Conservation (phyloP, 2,888 invertebrate genomes). For the Macrosoma leucophasiata region DNA sequence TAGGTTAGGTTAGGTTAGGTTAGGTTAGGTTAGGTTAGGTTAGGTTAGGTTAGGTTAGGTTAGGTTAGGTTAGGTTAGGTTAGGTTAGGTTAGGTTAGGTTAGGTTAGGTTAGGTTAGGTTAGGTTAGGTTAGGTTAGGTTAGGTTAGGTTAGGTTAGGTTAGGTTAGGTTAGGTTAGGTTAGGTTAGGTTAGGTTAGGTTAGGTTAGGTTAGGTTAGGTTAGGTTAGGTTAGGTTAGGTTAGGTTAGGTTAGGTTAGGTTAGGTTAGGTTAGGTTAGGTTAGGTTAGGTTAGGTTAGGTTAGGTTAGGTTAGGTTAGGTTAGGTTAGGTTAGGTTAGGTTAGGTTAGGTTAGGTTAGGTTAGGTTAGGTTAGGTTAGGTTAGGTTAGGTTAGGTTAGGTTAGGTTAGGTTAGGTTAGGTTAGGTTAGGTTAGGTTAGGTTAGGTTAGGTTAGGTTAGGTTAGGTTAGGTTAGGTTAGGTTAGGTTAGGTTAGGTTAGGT, state of each 20-base stretch:
- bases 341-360: constrained; percentile 13
- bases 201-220: constrained; percentile 12
- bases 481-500: constrained; percentile 13
- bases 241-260: constrained; percentile 12
- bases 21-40: constrained; percentile 13
- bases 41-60: constrained; percentile 13
- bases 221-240: constrained; percentile 12
- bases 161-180: constrained; percentile 11
- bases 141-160: constrained; percentile 13
- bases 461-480: constrained; percentile 15
- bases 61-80: constrained; percentile 19
- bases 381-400: constrained; percentile 15
- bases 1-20: constrained; percentile 12
- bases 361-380: constrained; percentile 14
- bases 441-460: constrained; percentile 15
- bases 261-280: constrained; percentile 12
- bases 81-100: constrained; percentile 15
- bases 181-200: constrained; percentile 19
- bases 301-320: constrained; percentile 12
- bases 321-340: constrained; percentile 12
- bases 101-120: constrained; percentile 17
- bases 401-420: constrained; percentile 16
- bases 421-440: constrained; percentile 16
- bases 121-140: constrained; percentile 11
- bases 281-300: constrained; percentile 12